A percentile compares a stretch with the other conserved stretches of the same genome.
Conservation (phyloP, 2,888 invertebrate species). For the Iselma pallidipennis region DNA sequence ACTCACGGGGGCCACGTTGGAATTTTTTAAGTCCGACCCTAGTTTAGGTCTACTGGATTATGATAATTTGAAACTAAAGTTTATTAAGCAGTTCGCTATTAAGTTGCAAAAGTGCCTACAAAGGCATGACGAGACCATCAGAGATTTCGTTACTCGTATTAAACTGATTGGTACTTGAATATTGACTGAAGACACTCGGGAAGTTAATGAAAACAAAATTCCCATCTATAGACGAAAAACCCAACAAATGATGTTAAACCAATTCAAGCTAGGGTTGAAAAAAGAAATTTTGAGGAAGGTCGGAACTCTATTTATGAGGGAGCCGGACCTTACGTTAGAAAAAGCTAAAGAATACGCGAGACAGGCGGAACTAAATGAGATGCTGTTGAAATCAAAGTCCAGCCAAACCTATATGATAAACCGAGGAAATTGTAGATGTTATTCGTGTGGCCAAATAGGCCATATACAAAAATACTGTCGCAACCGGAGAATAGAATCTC, state of each 20-base stretch:
- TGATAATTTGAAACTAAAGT: neutral
- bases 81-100: neutral
- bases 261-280: conserved; percentile 13
- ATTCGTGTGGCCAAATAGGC: too few relatives aligned
- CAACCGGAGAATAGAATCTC: too few relatives aligned
- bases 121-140: too few relatives aligned
- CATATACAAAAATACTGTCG: too few relatives aligned
- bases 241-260: conserved; percentile 7
- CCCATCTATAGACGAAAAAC: conserved; percentile 9
- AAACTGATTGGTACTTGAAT: conserved; percentile 3
- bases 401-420: too few relatives aligned
- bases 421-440: too few relatives aligned
- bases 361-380: neutral
- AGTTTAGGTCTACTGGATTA: neutral
- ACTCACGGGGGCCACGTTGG: neutral
- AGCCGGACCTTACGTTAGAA: neutral
- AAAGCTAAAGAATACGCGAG: neutral
- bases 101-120: too few relatives aligned
- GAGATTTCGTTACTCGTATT: conserved; percentile 12
- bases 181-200: conserved; percentile 5
- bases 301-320: neutral
- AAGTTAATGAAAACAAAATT: neutral
- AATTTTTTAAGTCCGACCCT: neutral
- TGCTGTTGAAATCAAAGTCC: too few relatives aligned
- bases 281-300: neutral